These are phyloP conservation scores for Oncopodura yosiiana DNA, from an alignment of 1,140 invertebrate genomes.

Conservation along the genomic window DNA sequence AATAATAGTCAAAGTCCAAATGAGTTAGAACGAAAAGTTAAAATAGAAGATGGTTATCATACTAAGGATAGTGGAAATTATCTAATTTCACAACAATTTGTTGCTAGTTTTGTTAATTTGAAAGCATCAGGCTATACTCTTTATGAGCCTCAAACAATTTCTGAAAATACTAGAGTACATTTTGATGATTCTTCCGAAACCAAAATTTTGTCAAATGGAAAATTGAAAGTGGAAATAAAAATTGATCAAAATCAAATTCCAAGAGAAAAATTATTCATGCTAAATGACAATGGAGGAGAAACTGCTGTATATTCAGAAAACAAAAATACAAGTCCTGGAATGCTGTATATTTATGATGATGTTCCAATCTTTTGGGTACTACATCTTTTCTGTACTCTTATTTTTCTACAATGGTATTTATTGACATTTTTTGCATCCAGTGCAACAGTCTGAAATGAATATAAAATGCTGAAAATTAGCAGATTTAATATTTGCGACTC, in stretches of 20 bases:
- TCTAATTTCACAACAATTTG: neutral
- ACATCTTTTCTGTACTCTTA: no score
- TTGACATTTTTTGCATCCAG: no score
- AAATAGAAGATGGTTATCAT: neutral
- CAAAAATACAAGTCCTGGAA: slow-evolving; percentile 20
- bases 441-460: no score
- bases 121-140: neutral
- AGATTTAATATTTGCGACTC: no score
- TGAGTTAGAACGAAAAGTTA: neutral
- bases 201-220: neutral
- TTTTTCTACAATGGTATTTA: no score
- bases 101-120: neutral
- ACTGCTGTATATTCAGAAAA: slow-evolving; percentile 1
- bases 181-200: neutral
- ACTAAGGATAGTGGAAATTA: neutral
- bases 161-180: neutral
- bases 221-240: neutral
- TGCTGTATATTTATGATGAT: slow-evolving; percentile 44
- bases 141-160: neutral
- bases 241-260: neutral
- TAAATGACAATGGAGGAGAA: slow-evolving; percentile 4
- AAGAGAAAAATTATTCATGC: neutral
- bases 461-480: no score
- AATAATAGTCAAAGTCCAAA: neutral
- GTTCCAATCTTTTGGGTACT: slow-evolving; percentile 49